A percentile compares a stretch with the other conserved stretches of the same genome.
Conservation (phyloP, 2,888 invertebrate genomes). For the Callimorpha dominula region DNA sequence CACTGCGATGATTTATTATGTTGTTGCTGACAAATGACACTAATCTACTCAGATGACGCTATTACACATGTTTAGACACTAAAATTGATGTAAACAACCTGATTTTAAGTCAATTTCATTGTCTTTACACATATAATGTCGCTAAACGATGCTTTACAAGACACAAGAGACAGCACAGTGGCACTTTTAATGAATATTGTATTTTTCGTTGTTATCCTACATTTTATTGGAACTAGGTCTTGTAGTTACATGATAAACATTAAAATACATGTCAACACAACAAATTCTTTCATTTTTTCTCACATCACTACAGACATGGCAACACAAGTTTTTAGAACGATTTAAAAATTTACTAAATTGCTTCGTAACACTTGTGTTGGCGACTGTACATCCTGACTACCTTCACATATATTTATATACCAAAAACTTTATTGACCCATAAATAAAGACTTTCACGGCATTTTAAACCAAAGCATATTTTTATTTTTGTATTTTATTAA, state of each 20-base stretch:
- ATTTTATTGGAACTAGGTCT: slow-evolving; percentile 78
- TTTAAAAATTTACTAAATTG: slow-evolving; percentile 12
- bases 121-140: slow-evolving; percentile 53
- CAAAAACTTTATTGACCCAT: slow-evolving; percentile 20
- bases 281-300: slow-evolving; percentile 82
- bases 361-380: slow-evolving; percentile 50
- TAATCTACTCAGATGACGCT: slow-evolving; percentile 54
- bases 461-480: slow-evolving; percentile 12
- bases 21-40: slow-evolving; percentile 61
- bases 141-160: slow-evolving; percentile 59
- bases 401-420: slow-evolving; percentile 28
- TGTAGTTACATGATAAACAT: slow-evolving; percentile 85
- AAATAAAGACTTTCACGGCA: slow-evolving; percentile 17
- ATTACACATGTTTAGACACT: slow-evolving; percentile 46
- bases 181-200: slow-evolving; percentile 63
- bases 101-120: slow-evolving; percentile 52
- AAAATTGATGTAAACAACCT: slow-evolving; percentile 41
- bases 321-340: slow-evolving; percentile 36
- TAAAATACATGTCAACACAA: slow-evolving; percentile 86
- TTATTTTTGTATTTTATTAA: slow-evolving; percentile 3
- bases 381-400: slow-evolving; percentile 53
- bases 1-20: slow-evolving; percentile 28
- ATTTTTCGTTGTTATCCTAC: slow-evolving; percentile 69
- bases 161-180: slow-evolving; percentile 74
- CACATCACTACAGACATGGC: slow-evolving; percentile 60